phyloP scores from a whole-genome alignment of 2,113 vertebrate genomes.

The Platycercus adscitus region DNA sequence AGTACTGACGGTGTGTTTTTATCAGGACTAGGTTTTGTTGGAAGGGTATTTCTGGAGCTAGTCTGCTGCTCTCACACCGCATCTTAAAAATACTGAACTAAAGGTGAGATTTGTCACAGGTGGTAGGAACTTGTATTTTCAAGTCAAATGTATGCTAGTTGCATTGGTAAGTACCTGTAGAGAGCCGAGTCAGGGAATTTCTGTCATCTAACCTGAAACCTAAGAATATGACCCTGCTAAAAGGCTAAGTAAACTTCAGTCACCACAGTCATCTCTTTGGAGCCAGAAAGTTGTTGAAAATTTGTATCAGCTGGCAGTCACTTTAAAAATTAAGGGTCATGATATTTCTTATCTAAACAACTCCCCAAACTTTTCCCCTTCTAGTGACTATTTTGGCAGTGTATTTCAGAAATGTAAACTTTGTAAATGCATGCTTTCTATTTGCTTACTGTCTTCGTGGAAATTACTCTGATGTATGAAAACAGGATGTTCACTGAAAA shows the following conservation, averaged over 20 bases:
- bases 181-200: background rate
- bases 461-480: background rate
- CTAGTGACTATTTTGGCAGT: slow-evolving; percentile 17
- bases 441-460: background rate
- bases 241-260: background rate
- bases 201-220: background rate
- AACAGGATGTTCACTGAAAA: background rate
- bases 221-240: background rate
- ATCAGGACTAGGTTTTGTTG: background rate
- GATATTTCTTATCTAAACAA: background rate
- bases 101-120: rapidly evolving
- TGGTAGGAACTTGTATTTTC: background rate
- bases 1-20: background rate
- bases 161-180: background rate
- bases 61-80: background rate
- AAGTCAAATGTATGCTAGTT: background rate
- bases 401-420: background rate
- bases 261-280: background rate
- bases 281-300: background rate
- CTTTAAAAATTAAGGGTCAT: background rate
- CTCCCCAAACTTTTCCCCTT: background rate
- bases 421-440: background rate
- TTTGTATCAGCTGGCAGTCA: background rate
- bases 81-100: background rate
- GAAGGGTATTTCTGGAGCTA: background rate